Conservation (phyloP, 2,113 vertebrate species). For the Hiodon alosoides region DNA sequence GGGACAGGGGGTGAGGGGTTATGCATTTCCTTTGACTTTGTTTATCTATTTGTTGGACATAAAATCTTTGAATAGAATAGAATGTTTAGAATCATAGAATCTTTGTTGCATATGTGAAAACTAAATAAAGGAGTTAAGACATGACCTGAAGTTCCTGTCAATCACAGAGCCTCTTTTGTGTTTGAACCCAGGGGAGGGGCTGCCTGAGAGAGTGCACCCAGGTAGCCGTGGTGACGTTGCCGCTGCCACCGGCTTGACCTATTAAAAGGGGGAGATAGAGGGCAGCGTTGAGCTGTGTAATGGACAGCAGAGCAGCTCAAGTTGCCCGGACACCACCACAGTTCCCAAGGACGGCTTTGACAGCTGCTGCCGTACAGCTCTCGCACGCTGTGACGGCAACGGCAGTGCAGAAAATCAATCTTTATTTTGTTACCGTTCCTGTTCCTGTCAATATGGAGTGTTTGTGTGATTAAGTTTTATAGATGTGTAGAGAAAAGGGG, state of each 20-base stretch:
- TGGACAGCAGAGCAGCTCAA: background rate
- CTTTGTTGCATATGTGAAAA: background rate
- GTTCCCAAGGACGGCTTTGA: no score
- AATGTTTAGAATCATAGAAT: no score
- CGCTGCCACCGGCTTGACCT: conserved; percentile 43
- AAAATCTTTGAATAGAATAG: no score
- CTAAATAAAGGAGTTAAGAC: background rate
- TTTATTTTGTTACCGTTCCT: no score
- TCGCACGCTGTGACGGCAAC: conserved; percentile 20
- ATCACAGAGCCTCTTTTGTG: background rate
- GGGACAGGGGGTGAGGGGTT: no score
- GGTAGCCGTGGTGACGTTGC: conserved; percentile 84
- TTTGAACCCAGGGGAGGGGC: background rate
- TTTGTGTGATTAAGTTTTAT: no score
- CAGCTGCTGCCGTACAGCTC: conserved; percentile 5
- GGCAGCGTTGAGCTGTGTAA: conserved; percentile 54
- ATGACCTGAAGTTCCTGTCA: background rate
- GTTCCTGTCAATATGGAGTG: no score
- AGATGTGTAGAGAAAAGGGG: no score
- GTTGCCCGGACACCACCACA: no score
- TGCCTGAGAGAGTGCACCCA: conserved; percentile 52
- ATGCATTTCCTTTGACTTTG: no score
- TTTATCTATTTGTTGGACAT: no score
- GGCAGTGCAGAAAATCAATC: background rate
- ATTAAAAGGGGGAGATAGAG: conserved; percentile 45